These are phyloP conservation scores for Mesorhabditis spiculigera DNA, from an alignment of 2,888 invertebrate species.

Conservation along the genomic window DNA sequence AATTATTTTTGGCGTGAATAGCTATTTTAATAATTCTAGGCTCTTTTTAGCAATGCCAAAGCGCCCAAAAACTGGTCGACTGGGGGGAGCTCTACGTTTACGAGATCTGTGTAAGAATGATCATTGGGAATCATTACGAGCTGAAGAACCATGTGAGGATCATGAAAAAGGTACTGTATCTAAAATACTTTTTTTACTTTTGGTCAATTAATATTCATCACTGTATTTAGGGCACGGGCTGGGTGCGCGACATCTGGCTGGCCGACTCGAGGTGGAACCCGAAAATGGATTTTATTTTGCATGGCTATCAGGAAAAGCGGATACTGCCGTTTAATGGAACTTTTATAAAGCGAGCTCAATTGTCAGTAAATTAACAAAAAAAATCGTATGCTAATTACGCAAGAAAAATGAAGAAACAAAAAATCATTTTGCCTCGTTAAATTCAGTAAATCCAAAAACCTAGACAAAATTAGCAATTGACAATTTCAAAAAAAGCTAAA, in stretches of 20 bases:
- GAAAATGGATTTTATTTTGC: slow-evolving; percentile 45
- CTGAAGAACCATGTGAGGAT: neutral
- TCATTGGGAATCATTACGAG: neutral
- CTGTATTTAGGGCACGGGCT: slow-evolving; percentile 34
- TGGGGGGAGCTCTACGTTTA: neutral
- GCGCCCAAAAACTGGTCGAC: neutral
- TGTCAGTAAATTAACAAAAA: neutral
- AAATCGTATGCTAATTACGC: neutral
- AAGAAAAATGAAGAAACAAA: no score
- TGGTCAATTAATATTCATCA: neutral
- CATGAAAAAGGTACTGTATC: neutral
- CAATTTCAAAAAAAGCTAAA: no score
- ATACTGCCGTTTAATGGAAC: neutral
- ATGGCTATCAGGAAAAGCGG: slow-evolving; percentile 26
- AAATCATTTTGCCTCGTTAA: no score
- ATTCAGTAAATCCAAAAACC: no score
- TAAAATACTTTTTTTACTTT: neutral
- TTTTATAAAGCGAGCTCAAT: neutral
- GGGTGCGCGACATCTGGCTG: slow-evolving; percentile 50
- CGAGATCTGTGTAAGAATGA: slow-evolving; percentile 2
- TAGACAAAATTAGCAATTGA: no score
- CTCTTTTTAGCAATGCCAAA: neutral
- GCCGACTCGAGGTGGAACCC: slow-evolving; percentile 35
- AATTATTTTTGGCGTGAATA: no score
- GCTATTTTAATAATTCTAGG: neutral